phyloP scores from a whole-genome alignment of 2,113 vertebrate species.

The Spermophilus dauricus region DNA sequence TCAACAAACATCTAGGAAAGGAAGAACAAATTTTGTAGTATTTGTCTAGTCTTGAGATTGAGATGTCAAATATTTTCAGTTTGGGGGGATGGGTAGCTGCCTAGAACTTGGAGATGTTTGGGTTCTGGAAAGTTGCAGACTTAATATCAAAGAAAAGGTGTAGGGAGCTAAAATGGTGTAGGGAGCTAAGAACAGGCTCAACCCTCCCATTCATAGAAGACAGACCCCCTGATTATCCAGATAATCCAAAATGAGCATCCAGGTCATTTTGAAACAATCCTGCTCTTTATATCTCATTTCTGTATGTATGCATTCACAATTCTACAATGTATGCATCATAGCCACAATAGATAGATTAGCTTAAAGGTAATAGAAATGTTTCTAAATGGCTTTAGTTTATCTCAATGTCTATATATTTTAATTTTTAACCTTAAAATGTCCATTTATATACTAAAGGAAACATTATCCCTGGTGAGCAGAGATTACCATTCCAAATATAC shows the following conservation, averaged over 20 bases:
- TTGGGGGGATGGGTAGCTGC: background rate
- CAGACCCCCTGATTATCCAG: background rate
- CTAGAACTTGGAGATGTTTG: background rate
- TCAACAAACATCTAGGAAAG: background rate
- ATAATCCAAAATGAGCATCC: background rate
- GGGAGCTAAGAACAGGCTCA: background rate
- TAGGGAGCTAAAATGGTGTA: background rate
- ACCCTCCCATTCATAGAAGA: background rate
- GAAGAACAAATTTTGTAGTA: background rate
- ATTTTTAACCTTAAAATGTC: conserved; percentile 25
- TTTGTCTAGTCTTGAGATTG: background rate
- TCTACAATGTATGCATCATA: background rate
- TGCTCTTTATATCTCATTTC: background rate
- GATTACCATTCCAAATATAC: background rate
- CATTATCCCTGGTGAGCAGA: conserved; percentile 14
- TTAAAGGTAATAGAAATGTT: conserved; percentile 40
- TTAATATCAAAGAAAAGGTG: conserved; percentile 11
- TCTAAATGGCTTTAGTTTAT: conserved; percentile 46
- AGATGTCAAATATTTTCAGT: conserved; percentile 7
- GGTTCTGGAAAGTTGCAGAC: background rate
- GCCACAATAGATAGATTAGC: background rate
- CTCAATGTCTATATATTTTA: conserved; percentile 5
- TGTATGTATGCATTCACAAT: background rate
- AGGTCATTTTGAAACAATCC: conserved; percentile 3
- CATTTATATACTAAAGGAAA: background rate